Conservation (phyloP, 92 coral and sea anemone species). For the Epizoanthus ramosus region DNA sequence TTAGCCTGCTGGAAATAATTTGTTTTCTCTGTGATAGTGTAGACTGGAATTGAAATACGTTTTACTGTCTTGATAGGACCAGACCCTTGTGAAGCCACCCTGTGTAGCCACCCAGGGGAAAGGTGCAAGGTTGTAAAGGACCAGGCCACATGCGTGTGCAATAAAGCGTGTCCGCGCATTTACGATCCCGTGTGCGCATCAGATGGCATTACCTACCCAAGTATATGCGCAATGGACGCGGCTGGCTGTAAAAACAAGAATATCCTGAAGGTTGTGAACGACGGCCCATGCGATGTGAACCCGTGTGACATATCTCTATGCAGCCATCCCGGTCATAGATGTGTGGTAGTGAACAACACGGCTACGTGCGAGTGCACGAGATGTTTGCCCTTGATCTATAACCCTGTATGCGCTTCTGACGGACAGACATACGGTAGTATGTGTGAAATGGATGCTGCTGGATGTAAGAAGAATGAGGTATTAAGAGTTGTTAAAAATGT, state of each 20-base stretch:
- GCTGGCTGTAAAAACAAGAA: slow-evolving; percentile 34
- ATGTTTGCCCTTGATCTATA: slow-evolving; percentile 23
- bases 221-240: slow-evolving; percentile 39
- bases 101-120: slow-evolving; percentile 59
- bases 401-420: slow-evolving; percentile 89
- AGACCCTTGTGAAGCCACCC: slow-evolving; percentile 67
- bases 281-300: slow-evolving; percentile 41
- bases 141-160: slow-evolving; percentile 26
- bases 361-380: slow-evolving; percentile 80
- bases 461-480: slow-evolving; percentile 56
- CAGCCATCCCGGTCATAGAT: slow-evolving; percentile 63
- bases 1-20: too few relatives aligned
- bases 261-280: slow-evolving; percentile 29
- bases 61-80: not conserved
- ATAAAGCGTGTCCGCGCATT: slow-evolving; percentile 1
- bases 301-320: slow-evolving; percentile 74
- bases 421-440: slow-evolving; percentile 76
- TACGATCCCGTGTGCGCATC: slow-evolving; percentile 41
- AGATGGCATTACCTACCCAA: slow-evolving; percentile 32
- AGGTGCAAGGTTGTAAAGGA: slow-evolving; percentile 16
- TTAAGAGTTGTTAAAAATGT: slow-evolving; percentile 5
- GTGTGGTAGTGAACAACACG: slow-evolving; percentile 69
- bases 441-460: slow-evolving; percentile 72
- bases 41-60: not conserved
- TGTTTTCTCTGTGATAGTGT: not conserved